Percentiles rank a stretch among this genome's conserved stretches.
Conservation (phyloP, 2,113 vertebrate species). For the Larimichthys crocea region DNA sequence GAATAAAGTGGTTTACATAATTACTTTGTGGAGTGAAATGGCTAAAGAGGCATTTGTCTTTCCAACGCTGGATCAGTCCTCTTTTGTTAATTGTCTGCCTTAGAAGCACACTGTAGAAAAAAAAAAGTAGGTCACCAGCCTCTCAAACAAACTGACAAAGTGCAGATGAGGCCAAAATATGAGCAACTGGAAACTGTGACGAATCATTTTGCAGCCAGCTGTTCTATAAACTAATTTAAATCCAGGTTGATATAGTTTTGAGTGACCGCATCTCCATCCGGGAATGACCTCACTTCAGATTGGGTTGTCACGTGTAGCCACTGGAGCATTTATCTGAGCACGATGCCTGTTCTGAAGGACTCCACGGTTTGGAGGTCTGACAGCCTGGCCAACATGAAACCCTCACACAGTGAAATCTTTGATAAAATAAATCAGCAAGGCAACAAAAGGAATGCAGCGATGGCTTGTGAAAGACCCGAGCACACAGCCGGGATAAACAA, state of each 20-base stretch:
- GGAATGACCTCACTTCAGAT: neutral
- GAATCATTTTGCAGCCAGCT: conserved; percentile 17
- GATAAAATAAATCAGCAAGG: conserved; percentile 47
- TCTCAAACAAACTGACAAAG: conserved; percentile 16
- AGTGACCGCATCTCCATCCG: conserved; percentile 13
- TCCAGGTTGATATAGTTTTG: conserved; percentile 18
- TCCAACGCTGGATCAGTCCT: neutral
- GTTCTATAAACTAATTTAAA: conserved; percentile 6
- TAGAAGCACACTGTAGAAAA: neutral
- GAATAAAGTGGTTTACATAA: too few species aligned
- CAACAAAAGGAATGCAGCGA: conserved; percentile 50
- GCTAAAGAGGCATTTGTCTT: too few species aligned
- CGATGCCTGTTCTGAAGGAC: neutral
- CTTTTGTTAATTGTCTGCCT: neutral
- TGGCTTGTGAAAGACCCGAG: conserved; percentile 45
- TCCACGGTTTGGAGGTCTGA: neutral
- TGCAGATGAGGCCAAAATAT: conserved; percentile 35
- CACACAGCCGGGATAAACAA: conserved; percentile 65
- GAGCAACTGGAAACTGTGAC: conserved; percentile 41
- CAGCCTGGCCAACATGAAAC: conserved; percentile 8
- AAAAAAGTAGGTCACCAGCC: neutral
- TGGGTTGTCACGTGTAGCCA: conserved; percentile 5
- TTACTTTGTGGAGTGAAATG: too few species aligned
- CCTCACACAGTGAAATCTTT: conserved; percentile 58
- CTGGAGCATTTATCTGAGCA: conserved; percentile 9